phyloP scores from a whole-genome alignment of 2,888 invertebrate species.

The Ctena decussata region DNA sequence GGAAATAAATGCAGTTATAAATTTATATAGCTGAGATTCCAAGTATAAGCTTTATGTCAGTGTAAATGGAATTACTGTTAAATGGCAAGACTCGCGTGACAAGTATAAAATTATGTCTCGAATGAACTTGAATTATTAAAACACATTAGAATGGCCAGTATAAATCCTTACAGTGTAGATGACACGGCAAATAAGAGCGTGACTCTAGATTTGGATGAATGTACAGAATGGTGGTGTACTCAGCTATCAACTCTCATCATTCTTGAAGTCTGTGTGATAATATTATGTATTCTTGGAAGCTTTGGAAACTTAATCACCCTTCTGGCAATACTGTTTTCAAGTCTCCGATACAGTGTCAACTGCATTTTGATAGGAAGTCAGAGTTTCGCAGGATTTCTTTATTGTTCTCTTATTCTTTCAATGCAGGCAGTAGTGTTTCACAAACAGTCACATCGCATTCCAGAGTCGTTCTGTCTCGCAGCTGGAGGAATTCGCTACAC shows the following conservation, averaged over 20 bases:
- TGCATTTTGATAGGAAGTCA: conserved; percentile 81
- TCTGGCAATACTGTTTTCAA: conserved; percentile 78
- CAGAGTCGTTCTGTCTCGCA: conserved; percentile 70
- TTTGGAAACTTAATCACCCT: conserved; percentile 80
- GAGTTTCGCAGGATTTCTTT: conserved; percentile 77
- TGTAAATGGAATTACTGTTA: too few species aligned
- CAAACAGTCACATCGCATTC: conserved; percentile 58
- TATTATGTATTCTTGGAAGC: conserved; percentile 73
- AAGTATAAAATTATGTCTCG: too few species aligned
- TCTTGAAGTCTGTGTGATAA: conserved; percentile 71
- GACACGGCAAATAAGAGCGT: not conserved
- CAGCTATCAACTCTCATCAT: conserved; percentile 63
- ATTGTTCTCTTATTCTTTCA: conserved; percentile 76
- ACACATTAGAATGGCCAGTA: too few species aligned
- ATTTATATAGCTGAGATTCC: too few species aligned
- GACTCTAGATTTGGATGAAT: conserved; percentile 2
- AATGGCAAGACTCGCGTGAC: too few species aligned
- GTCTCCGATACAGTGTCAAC: conserved; percentile 78
- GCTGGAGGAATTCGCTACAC: conserved; percentile 75
- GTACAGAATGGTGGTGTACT: conserved; percentile 69
- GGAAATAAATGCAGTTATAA: too few species aligned
- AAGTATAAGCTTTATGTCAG: too few species aligned
- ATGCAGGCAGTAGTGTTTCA: conserved; percentile 79
- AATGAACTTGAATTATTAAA: too few species aligned
- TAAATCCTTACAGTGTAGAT: not conserved